Percentiles rank a stretch among this genome's conserved stretches.
These are phyloP conservation scores for Takifugu ocellatus DNA, from an alignment of 2,797 vertebrate genomes.

Conservation along the genomic window DNA sequence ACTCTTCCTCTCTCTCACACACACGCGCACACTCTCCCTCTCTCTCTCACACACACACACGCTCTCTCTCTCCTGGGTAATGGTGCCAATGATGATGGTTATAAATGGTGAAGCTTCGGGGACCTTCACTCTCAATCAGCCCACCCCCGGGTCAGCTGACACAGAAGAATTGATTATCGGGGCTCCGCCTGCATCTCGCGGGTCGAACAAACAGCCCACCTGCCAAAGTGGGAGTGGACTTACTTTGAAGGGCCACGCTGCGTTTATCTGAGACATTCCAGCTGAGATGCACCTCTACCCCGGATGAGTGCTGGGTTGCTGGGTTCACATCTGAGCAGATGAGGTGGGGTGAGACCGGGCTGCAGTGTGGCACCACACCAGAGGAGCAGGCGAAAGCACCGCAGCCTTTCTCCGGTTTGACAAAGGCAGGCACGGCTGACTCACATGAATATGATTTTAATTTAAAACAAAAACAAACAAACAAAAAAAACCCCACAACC, in stretches of 20 bases:
- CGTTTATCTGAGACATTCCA: constrained; percentile 58
- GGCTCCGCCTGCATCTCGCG: constrained; percentile 33
- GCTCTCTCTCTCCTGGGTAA: constrained; percentile 29
- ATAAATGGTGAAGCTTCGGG: constrained; percentile 37
- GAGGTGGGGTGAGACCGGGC: constrained; percentile 39
- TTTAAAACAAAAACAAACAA: background rate
- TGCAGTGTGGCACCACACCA: constrained; percentile 47
- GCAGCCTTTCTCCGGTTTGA: constrained; percentile 36
- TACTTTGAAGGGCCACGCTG: constrained; percentile 58
- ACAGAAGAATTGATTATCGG: constrained; percentile 36
- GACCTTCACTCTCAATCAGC: constrained; percentile 53
- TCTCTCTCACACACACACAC: background rate
- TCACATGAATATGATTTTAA: background rate
- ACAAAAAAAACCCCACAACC: background rate
- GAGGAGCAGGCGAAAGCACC: constrained; percentile 29
- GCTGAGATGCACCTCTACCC: constrained; percentile 9
- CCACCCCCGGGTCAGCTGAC: constrained; percentile 31
- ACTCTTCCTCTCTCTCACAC: background rate
- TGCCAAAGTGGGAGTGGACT: constrained; percentile 65
- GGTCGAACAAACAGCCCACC: constrained; percentile 63
- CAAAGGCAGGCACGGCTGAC: constrained; percentile 28
- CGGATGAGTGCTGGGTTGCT: constrained; percentile 14
- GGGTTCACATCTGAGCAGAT: constrained; percentile 27
- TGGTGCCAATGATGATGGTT: constrained; percentile 30
- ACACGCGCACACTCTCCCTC: background rate